Base-by-base conservation (phyloP, 2,797 vertebrate species). In the Xenopus petersii region DNA sequence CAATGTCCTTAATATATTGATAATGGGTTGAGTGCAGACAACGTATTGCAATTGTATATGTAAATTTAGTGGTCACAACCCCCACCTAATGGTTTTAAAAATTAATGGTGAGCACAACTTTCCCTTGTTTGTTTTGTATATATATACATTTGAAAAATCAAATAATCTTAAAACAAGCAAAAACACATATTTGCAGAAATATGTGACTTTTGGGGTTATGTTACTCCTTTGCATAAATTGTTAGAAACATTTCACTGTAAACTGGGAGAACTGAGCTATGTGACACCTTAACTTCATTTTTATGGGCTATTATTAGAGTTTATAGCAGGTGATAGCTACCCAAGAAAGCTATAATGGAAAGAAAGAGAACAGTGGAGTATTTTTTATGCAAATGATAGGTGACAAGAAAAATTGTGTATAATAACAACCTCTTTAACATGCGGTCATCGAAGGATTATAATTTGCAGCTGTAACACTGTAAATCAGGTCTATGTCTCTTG, bases 361-460 rank as follows among this genome's bases (percentile, higher is more conserved):
- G 17, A 17, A 60, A 46, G 46, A 56, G 58, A n/a, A 26, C 4
- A 13, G 11, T 21, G 2, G 49, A 58, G 36, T 16, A 69, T 42
- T 59, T 46, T 33, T 3, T 46, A 68, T 56, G 49, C 26, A 55
- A 68, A 51, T 24, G 21, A 69, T 42, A 54, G 17, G 10, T 58
- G 33, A 69, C 0, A 58, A 12, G 49, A 15, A 26, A 70, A n/a
- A 30, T 30, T 10, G 24, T 60, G 17, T 10, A 26, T 30, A 60
- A n/a, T 42, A 71, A 21, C 21, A 70, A 59, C 56, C 21, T 64
- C 24, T 68, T 69, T 55, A 64, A 56, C 58, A 64, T n/a, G 17
- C 12, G 49, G 49, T 73, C 65, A 77, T 17, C 4, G 64, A 69
- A 77, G 70, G 49, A 64, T 73, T 73, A 77, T 67, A 63, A 63